Evolutionary conservation across 2,113 vertebrate species (phyloP).

Genomic region (Sphyrna mokarran): DNA sequence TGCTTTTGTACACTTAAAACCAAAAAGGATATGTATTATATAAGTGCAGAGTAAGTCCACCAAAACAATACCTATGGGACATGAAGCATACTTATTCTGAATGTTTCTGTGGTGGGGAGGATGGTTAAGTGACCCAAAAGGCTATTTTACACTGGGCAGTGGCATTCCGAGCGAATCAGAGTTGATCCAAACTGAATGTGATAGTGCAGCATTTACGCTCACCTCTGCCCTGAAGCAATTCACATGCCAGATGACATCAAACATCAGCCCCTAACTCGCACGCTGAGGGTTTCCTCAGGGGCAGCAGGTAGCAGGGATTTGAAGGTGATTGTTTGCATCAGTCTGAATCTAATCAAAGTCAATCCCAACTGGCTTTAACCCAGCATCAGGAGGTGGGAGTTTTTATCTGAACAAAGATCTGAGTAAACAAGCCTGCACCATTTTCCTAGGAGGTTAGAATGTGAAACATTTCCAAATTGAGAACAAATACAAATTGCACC

Average conservation of each 20-base stretch:
- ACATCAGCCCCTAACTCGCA: constrained; percentile 27
- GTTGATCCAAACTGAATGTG: constrained; percentile 33
- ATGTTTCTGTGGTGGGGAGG: background rate
- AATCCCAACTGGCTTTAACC: constrained; percentile 8
- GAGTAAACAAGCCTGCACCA: constrained; percentile 12
- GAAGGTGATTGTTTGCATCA: constrained; percentile 32
- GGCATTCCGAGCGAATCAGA: constrained; percentile 28
- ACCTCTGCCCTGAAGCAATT: constrained; percentile 36
- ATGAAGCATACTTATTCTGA: background rate
- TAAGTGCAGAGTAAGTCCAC: background rate
- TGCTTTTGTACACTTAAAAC: background rate
- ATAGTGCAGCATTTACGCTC: constrained; percentile 31
- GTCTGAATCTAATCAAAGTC: constrained; percentile 22
- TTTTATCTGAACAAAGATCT: constrained; percentile 36
- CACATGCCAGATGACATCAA: constrained; percentile 37
- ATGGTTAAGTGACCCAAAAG: background rate
- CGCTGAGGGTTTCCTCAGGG: constrained; percentile 25
- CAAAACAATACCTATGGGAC: background rate
- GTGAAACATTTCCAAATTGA: constrained; percentile 36
- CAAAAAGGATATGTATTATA: background rate
- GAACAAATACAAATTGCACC: constrained; percentile 24
- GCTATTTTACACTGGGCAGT: background rate
- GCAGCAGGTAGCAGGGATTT: constrained; percentile 18
- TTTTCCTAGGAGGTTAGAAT: constrained; percentile 24
- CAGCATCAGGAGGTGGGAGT: constrained; percentile 6